Percentiles rank a stretch among this genome's conserved stretches.
These are phyloP conservation scores for Chymomyza caudatula DNA, from an alignment of 2,888 invertebrate genomes.

Conservation along the genomic window DNA sequence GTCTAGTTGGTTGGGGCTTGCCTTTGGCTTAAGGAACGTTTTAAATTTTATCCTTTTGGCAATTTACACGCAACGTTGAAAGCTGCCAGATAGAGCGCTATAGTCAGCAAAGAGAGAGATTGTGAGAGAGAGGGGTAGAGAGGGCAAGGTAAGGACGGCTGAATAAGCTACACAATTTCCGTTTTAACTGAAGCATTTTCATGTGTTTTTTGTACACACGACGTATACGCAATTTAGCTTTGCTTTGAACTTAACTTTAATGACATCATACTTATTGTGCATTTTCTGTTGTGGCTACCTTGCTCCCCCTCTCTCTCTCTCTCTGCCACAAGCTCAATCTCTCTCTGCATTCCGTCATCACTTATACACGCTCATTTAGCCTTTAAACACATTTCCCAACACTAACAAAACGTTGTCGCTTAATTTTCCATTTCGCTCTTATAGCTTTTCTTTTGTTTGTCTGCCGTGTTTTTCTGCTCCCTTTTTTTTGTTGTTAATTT, in stretches of 20 bases:
- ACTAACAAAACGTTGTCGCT: constrained; percentile 33
- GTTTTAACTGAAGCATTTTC: constrained; percentile 31
- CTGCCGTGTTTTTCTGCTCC: constrained; percentile 8
- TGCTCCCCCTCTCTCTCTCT: not conserved
- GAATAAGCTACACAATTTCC: constrained; percentile 25
- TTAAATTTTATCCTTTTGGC: constrained; percentile 45
- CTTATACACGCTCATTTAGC: constrained; percentile 35
- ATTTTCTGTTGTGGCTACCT: not conserved
- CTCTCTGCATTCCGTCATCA: constrained; percentile 7
- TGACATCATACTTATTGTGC: constrained; percentile 17
- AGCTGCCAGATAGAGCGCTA: not conserved
- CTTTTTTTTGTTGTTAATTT: not conserved
- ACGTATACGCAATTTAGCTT: constrained; percentile 41
- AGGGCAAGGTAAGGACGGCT: not conserved
- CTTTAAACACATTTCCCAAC: constrained; percentile 36
- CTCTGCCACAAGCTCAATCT: not conserved
- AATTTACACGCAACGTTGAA: constrained; percentile 26
- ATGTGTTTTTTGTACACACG: constrained; percentile 26
- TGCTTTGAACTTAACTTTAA: constrained; percentile 26
- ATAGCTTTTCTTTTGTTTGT: not conserved
- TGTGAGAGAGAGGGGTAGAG: not conserved
- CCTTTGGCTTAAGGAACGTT: constrained; percentile 19
- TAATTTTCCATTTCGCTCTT: constrained; percentile 26
- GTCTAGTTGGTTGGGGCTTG: not conserved
- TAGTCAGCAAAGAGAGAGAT: not conserved